Evolutionary conservation across 1,140 invertebrate genomes (phyloP).

Genomic region (Hirudo medicinalis): DNA sequence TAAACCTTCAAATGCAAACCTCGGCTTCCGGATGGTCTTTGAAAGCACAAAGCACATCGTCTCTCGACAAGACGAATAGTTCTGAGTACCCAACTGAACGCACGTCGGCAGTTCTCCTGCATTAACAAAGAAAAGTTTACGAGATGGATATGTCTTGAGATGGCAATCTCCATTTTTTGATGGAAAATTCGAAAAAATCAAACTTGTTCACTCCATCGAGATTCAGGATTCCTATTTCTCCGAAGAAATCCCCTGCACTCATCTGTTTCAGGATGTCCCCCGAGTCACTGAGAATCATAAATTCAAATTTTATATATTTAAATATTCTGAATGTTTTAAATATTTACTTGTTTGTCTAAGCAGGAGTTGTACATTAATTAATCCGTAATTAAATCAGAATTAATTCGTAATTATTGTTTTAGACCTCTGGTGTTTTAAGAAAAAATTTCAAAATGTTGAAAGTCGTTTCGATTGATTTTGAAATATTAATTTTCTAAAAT

Average conservation of each 20-base stretch:
- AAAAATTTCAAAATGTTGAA: no score
- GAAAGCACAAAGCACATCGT: slow-evolving; percentile 82
- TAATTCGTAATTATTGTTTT: no score
- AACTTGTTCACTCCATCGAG: slow-evolving; percentile 69
- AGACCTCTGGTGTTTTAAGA: no score
- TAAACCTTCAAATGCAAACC: slow-evolving; percentile 43
- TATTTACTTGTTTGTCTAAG: no score
- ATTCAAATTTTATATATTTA: slow-evolving; percentile 12
- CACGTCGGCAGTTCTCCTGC: slow-evolving; percentile 82
- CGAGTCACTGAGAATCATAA: slow-evolving; percentile 56
- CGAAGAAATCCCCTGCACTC: slow-evolving; percentile 93
- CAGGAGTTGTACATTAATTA: no score
- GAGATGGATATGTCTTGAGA: background rate
- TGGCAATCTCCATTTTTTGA: slow-evolving; percentile 4
- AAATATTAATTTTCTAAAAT: no score
- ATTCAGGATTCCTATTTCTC: slow-evolving; percentile 91
- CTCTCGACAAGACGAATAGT: slow-evolving; percentile 81
- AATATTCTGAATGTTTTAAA: background rate
- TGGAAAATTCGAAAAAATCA: slow-evolving; percentile 3
- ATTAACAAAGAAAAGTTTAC: background rate
- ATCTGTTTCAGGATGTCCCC: slow-evolving; percentile 84
- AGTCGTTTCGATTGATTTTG: no score
- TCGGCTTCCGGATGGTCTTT: slow-evolving; percentile 93
- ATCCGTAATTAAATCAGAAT: no score
- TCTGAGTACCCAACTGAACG: slow-evolving; percentile 88